These are phyloP conservation scores for Philhelius pedissequus DNA, from an alignment of 2,888 invertebrate genomes.

Conservation along the genomic window DNA sequence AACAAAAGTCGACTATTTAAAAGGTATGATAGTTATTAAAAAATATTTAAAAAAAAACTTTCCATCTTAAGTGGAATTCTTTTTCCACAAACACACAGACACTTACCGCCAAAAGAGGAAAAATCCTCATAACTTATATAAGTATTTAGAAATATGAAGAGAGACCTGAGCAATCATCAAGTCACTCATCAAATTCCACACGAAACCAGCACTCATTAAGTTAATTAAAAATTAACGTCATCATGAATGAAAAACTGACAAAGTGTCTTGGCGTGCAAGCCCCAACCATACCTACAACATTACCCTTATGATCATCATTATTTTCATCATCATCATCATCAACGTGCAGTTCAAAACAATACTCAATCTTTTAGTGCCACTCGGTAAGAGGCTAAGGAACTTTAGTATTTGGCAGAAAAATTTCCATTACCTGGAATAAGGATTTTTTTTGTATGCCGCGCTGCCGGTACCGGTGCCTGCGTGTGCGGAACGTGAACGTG, in stretches of 20 bases:
- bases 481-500: not conserved
- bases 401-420: slow-evolving; percentile 30
- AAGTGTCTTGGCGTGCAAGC: not conserved
- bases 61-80: not conserved
- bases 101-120: slow-evolving; percentile 4
- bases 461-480: too few species aligned
- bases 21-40: not conserved
- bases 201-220: slow-evolving; percentile 31
- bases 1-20: not conserved
- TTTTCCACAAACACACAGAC: not conserved
- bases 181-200: not conserved
- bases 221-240: slow-evolving; percentile 56
- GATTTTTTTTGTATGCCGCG: not conserved
- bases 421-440: slow-evolving; percentile 35
- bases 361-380: slow-evolving; percentile 28
- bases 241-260: slow-evolving; percentile 33
- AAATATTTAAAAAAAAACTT: not conserved
- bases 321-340: not conserved
- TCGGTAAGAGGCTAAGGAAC: slow-evolving; percentile 10
- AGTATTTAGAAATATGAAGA: not conserved
- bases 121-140: slow-evolving; percentile 24
- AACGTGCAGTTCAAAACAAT: not conserved
- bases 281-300: too few species aligned
- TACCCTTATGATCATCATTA: not conserved
- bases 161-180: slow-evolving; percentile 14